Evolutionary conservation across 2,797 vertebrate species (phyloP).

Genomic region (Urophycis tenuis): DNA sequence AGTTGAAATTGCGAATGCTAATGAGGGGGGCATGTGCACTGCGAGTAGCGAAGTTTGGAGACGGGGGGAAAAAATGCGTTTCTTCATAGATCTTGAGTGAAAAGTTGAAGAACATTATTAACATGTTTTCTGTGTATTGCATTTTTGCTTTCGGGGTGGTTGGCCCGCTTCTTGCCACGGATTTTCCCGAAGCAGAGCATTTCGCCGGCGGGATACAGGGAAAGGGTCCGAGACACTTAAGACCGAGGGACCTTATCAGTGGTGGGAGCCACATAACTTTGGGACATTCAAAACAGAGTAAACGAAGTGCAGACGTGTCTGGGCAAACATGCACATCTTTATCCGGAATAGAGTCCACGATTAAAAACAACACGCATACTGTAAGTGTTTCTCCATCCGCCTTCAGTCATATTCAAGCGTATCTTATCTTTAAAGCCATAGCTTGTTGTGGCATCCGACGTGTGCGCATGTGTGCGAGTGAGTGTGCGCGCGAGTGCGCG

Average conservation of each 20-base stretch:
- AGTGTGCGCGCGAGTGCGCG: background rate
- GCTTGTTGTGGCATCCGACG: background rate
- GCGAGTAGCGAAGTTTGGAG: conserved; percentile 22
- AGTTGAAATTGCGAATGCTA: conserved; percentile 43
- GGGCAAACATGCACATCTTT: conserved; percentile 62
- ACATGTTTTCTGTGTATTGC: conserved; percentile 50
- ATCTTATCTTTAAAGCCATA: background rate
- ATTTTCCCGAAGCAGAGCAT: conserved; percentile 15
- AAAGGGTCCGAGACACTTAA: conserved; percentile 29
- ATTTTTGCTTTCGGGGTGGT: conserved; percentile 44
- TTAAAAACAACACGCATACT: conserved; percentile 78
- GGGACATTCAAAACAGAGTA: conserved; percentile 31
- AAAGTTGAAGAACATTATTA: conserved; percentile 25
- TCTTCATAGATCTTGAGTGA: conserved; percentile 8
- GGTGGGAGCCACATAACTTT: conserved; percentile 25
- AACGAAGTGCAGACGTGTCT: conserved; percentile 51
- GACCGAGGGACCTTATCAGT: conserved; percentile 24
- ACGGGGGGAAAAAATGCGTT: conserved; percentile 31
- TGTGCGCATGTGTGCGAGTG: background rate
- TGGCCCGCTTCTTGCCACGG: conserved; percentile 35
- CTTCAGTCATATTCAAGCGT: background rate
- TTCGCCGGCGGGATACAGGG: conserved; percentile 6
- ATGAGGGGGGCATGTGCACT: conserved; percentile 38
- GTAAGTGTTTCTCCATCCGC: conserved; percentile 62
- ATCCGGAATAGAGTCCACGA: conserved; percentile 55